Base-by-base conservation (phyloP, 2,113 vertebrate species). In the Dicerorhinus sumatrensis region DNA sequence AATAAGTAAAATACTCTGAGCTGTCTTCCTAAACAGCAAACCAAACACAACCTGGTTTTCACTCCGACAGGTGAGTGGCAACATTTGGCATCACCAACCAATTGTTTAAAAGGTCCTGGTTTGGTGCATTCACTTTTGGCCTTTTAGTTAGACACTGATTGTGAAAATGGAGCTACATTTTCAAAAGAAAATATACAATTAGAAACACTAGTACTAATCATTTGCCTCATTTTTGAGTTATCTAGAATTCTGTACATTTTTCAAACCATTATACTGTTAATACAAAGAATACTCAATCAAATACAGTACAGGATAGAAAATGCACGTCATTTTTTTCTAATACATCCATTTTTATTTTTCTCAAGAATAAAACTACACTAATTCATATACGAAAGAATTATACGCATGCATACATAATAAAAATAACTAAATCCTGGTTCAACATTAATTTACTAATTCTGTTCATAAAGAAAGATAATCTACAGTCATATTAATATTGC, bases 141-240 rank as follows among this genome's bases (percentile, higher is more conserved):
- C 39, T 54, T 95, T 93, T 60, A 83, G 21, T 89, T 79, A 67
- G 13, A 62, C 7, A 65, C 10, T 76, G 16, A 65, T 91, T 62
- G 6, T 18, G 56, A 85, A 80, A 85, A 18, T 29, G 2, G 8
- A 8, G 20, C 12, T 51, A n/a, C 20, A 79, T 80, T 96, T 75
- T 93, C 31, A 39, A 46, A 39, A 67, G 27, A 14, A 94, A 81
- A 72, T n/a, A 65, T 46, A 1, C 62, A 83, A 33, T 60, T 54
- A 1, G 18, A 85, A 85, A n/a, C 25, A 76, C 33, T n/a, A 42
- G 16, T 31, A 70, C 13, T n/a, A 76, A 25, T 27, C 2, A 36
- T 69, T 62, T 84, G 27, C 46, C 12, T 92, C 39, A 88, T 31
- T 93, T 94, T 87, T 95, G 10, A 87, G n/a, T 6, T 83, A 39